Evolutionary conservation across 1,140 invertebrate species (phyloP).

Genomic region (Drosophila nigrodunni): DNA sequence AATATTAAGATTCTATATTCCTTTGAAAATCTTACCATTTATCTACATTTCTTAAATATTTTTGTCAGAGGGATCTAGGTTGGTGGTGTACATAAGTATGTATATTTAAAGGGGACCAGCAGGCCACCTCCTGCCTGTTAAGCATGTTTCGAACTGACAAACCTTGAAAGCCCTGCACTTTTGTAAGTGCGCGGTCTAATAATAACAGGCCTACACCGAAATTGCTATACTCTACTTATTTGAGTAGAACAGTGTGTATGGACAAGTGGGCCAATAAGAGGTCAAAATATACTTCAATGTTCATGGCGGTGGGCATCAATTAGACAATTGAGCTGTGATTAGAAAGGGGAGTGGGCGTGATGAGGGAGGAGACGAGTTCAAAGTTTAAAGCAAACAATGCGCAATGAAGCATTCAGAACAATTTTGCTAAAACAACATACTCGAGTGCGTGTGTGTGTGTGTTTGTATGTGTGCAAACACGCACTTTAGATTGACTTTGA

Average conservation of each 20-base stretch:
- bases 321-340: conserved; percentile 46
- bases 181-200: background rate
- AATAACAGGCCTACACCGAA: background rate
- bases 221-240: background rate
- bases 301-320: conserved; percentile 63
- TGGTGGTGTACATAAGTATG: too few relatives aligned
- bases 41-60: too few relatives aligned
- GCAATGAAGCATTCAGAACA: conserved; percentile 66
- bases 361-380: conserved; percentile 8
- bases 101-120: too few relatives aligned
- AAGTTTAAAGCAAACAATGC: conserved; percentile 61
- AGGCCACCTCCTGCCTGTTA: too few relatives aligned
- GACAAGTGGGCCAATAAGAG: background rate
- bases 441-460: conserved; percentile 1
- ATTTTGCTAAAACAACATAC: conserved; percentile 63
- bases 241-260: background rate
- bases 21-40: too few relatives aligned
- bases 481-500: conserved; percentile 30
- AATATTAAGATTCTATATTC: too few relatives aligned
- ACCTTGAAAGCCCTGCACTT: too few relatives aligned
- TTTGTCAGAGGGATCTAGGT: too few relatives aligned
- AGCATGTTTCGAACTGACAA: too few relatives aligned
- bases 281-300: background rate
- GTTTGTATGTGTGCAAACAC: conserved; percentile 31
- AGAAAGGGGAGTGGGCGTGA: too few relatives aligned